A percentile compares a stretch with the other conserved stretches of the same genome.
phyloP scores from a whole-genome alignment of 2,113 vertebrate species.

The Cyanocitta stelleri region DNA sequence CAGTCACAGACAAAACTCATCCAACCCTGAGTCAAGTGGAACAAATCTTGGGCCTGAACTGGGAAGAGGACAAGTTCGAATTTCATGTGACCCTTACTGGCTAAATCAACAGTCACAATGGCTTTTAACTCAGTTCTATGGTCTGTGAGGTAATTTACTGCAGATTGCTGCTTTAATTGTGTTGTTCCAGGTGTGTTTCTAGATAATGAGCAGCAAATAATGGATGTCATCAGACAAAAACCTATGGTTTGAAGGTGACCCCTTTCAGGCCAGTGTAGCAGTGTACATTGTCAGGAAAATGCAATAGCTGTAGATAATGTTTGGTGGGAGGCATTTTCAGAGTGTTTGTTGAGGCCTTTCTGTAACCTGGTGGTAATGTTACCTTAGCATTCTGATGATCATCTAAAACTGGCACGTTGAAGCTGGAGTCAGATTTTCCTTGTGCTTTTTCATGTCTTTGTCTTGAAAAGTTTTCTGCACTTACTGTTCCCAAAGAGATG shows the following conservation, averaged over 20 bases:
- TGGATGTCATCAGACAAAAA: not conserved
- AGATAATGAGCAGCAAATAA: slow-evolving; percentile 9
- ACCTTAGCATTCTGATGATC: not conserved
- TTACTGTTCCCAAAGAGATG: not conserved
- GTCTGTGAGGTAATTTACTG: not conserved
- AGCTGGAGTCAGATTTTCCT: not conserved
- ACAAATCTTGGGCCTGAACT: accelerated
- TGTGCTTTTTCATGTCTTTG: not conserved
- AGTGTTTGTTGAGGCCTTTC: not conserved
- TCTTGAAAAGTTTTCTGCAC: not conserved
- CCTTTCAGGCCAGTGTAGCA: not conserved
- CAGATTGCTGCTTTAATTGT: not conserved
- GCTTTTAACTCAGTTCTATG: not conserved
- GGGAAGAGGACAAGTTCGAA: not conserved
- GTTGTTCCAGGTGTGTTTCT: slow-evolving; percentile 9
- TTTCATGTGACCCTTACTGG: not conserved
- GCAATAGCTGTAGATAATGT: not conserved
- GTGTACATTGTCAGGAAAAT: not conserved
- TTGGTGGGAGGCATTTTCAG: not conserved
- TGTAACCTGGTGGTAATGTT: not conserved
- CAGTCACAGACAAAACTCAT: not conserved
- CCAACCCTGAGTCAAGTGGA: not conserved
- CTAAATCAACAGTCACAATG: not conserved
- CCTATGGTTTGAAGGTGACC: not conserved
- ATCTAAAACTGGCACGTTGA: not conserved